Conservation (phyloP, 2,797 vertebrate genomes). For the Alectoris magna region DNA sequence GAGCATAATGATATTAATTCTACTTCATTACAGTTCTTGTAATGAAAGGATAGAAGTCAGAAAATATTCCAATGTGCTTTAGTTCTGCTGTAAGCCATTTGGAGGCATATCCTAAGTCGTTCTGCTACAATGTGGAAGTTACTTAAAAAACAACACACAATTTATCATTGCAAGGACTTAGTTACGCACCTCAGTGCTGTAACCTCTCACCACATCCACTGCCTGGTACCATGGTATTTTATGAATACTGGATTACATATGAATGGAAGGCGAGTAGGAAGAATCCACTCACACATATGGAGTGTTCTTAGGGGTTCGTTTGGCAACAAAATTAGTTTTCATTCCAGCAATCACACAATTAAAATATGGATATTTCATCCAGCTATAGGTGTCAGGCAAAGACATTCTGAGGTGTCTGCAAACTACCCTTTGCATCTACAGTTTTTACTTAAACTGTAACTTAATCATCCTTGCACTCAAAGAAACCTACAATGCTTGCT, state of each 20-base stretch:
- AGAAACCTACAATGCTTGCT: constrained; percentile 43
- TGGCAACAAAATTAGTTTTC: neutral
- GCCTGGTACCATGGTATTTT: neutral
- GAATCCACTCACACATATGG: neutral
- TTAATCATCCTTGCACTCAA: neutral
- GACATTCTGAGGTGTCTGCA: neutral
- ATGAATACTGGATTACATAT: neutral
- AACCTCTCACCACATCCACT: accelerated
- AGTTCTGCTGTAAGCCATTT: neutral
- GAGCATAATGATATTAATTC: constrained; percentile 72
- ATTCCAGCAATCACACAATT: neutral
- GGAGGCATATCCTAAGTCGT: neutral
- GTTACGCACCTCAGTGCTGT: neutral
- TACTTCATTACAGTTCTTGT: constrained; percentile 59
- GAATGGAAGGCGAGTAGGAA: neutral
- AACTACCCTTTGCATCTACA: neutral
- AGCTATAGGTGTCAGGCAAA: neutral
- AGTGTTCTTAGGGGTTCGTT: neutral
- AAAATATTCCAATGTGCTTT: neutral
- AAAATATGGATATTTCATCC: neutral
- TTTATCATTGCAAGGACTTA: neutral
- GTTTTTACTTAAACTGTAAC: neutral
- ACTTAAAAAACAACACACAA: neutral
- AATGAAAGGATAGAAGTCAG: constrained; percentile 44
- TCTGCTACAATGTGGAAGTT: neutral